Percentiles rank a stretch among this genome's conserved stretches.
phyloP scores from a whole-genome alignment of 37 sponge, comb jelly and placozoan genomes.

The Halisarca cf. caerulea region DNA sequence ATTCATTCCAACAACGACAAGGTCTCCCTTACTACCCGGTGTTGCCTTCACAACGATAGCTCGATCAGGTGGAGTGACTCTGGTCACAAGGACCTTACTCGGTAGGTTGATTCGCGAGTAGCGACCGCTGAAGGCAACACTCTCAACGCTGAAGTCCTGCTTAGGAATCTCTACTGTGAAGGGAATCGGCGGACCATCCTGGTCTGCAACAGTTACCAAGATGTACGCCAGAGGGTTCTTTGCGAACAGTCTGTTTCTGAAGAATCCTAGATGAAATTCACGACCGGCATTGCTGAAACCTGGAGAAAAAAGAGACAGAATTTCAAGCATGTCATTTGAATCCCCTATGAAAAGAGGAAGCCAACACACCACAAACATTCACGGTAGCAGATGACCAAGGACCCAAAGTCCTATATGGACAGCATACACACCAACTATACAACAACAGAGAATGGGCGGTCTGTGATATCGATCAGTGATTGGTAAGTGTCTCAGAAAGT shows the following conservation, averaged over 20 bases:
- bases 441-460: too few relatives aligned
- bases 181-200: background rate
- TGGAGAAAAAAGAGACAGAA: background rate
- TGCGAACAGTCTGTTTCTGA: background rate
- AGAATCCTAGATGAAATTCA: background rate
- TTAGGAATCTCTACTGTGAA: background rate
- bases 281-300: background rate
- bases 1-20: constrained; percentile 10
- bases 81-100: background rate
- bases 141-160: background rate
- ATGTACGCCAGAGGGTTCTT: background rate
- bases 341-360: too few relatives aligned
- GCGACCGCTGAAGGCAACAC: background rate
- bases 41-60: background rate
- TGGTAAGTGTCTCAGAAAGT: too few relatives aligned
- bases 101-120: background rate
- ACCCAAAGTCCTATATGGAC: too few relatives aligned
- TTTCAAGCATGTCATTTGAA: too few relatives aligned
- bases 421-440: too few relatives aligned
- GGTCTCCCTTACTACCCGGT: background rate
- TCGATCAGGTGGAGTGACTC: background rate
- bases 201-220: background rate
- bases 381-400: too few relatives aligned
- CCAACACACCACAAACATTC: too few relatives aligned
- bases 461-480: too few relatives aligned